Conservation (phyloP, 2,888 invertebrate species). For the Leucoptera coffeella region DNA sequence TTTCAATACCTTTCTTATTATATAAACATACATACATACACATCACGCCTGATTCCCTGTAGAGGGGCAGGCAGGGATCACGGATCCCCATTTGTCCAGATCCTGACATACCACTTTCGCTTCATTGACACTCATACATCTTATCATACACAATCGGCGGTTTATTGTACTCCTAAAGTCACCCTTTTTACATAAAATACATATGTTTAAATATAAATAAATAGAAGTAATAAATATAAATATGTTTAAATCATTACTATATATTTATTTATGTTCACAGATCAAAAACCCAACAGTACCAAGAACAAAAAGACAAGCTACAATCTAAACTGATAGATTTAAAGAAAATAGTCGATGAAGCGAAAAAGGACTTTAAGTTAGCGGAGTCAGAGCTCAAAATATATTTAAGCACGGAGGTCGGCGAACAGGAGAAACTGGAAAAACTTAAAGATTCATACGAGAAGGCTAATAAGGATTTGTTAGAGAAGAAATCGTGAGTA, state of each 20-base stretch:
- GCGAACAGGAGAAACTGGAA: constrained; percentile 59
- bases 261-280: constrained; percentile 11
- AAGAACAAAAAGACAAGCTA: constrained; percentile 63
- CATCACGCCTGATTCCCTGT: no score
- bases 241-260: constrained; percentile 1
- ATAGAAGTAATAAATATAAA: constrained; percentile 1
- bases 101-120: no score
- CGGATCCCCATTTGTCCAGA: no score
- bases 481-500: constrained; percentile 35
- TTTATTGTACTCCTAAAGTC: no score
- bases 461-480: constrained; percentile 37
- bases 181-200: constrained; percentile 1
- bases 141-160: no score
- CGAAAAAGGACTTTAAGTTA: constrained; percentile 50
- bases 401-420: constrained; percentile 57
- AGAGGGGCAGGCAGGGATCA: no score
- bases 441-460: constrained; percentile 48
- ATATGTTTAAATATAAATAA: constrained; percentile 1
- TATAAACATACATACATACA: no score
- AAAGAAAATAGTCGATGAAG: constrained; percentile 63
- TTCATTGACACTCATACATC: no score
- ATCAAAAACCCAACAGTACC: constrained; percentile 61
- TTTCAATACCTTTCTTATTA: no score
- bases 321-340: constrained; percentile 64
- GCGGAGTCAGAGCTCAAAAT: constrained; percentile 78